These are phyloP conservation scores for Campoplex capitator DNA, from an alignment of 2,888 invertebrate species.

Conservation along the genomic window DNA sequence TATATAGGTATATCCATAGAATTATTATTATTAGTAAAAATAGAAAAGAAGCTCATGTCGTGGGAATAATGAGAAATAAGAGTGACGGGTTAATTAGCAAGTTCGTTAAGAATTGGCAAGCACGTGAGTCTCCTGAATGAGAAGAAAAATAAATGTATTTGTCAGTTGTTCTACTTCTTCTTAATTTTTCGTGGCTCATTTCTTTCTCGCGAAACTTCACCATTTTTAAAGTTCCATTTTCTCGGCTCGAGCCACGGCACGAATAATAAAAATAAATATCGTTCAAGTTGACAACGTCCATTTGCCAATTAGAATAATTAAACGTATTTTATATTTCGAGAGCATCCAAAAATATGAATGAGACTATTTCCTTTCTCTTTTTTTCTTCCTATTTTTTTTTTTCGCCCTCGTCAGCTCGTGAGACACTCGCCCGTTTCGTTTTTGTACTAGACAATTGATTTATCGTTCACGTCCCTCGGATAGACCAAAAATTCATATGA, in stretches of 20 bases:
- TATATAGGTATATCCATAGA: no score
- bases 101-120: conserved; percentile 64
- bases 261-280: conserved; percentile 37
- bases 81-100: conserved; percentile 54
- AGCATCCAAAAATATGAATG: conserved; percentile 50
- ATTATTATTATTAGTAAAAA: conserved; percentile 16
- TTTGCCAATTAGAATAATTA: conserved; percentile 66
- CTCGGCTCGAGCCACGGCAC: not conserved
- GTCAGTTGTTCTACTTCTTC: not conserved
- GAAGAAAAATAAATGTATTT: conserved; percentile 45
- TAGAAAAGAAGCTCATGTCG: conserved; percentile 9
- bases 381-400: not conserved
- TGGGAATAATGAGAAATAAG: conserved; percentile 49
- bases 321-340: conserved; percentile 48
- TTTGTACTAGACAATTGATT: conserved; percentile 66
- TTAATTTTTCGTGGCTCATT: not conserved
- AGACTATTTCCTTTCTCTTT: conserved; percentile 9
- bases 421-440: conserved; percentile 16
- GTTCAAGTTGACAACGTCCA: conserved; percentile 30
- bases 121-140: not conserved
- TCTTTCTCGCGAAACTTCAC: not conserved
- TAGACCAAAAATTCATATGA: conserved; percentile 57
- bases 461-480: conserved; percentile 62
- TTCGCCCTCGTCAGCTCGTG: conserved; percentile 9
- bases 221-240: conserved; percentile 27